Percentiles rank a stretch among this genome's conserved stretches.
Evolutionary conservation across 2,797 vertebrate species (phyloP).

Genomic region (Threskiornis aethiopicus): DNA sequence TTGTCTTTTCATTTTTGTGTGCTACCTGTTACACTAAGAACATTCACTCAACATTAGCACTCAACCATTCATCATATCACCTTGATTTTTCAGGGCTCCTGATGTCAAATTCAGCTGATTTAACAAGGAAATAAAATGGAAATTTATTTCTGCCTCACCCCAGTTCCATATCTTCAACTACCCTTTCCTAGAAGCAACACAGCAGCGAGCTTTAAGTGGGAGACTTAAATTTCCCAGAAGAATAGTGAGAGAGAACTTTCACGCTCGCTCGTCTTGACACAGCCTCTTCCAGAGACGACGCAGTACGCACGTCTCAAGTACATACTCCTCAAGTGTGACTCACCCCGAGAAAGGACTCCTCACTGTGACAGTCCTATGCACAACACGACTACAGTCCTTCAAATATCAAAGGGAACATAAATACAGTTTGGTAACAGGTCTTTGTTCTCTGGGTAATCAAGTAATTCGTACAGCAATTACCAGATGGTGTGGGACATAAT

Average conservation of each 20-base stretch:
- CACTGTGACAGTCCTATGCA: neutral
- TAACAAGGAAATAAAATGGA: neutral
- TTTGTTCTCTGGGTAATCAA: neutral
- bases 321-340: neutral
- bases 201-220: neutral
- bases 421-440: neutral
- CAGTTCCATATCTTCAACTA: neutral
- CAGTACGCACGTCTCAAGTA: fast-evolving
- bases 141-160: neutral
- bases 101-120: neutral
- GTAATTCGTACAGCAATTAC: neutral
- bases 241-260: neutral
- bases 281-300: neutral
- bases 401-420: neutral
- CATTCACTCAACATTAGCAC: neutral
- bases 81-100: neutral
- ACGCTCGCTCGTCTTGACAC: neutral
- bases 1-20: neutral
- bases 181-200: neutral
- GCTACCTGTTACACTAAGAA: neutral
- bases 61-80: neutral
- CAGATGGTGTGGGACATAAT: neutral
- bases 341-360: neutral
- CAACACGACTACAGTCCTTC: neutral
- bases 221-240: neutral